These are phyloP conservation scores for Magallana angulata DNA, from an alignment of 1,140 invertebrate species.

Conservation along the genomic window DNA sequence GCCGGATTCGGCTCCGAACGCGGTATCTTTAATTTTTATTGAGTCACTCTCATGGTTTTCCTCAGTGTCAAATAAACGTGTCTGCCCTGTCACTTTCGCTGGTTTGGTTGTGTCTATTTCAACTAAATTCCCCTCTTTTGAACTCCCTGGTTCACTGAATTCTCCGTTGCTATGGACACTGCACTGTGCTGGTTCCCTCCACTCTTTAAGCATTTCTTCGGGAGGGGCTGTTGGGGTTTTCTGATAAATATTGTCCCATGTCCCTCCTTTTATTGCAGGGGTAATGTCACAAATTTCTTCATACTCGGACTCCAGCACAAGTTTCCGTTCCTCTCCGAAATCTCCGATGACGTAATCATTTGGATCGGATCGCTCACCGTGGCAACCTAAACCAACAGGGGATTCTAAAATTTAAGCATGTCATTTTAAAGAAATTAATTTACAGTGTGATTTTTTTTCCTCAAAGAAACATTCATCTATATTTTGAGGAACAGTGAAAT, in stretches of 20 bases:
- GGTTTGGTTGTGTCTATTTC: not conserved
- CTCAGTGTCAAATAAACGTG: not conserved
- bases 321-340: not conserved
- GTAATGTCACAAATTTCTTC: slow-evolving; percentile 11
- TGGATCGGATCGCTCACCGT: not conserved
- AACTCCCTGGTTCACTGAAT: not conserved
- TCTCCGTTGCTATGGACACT: not conserved
- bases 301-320: not conserved
- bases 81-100: not conserved
- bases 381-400: slow-evolving; percentile 33
- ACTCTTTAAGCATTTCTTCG: not conserved
- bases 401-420: slow-evolving; percentile 27
- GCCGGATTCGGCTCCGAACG: not conserved
- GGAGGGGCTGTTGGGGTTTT: not conserved
- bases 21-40: not conserved
- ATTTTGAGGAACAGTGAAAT: no score
- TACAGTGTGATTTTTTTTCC: no score
- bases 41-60: not conserved
- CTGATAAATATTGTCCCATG: not conserved
- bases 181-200: slow-evolving; percentile 1
- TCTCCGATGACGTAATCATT: slow-evolving; percentile 1
- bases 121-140: not conserved
- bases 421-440: no score
- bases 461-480: no score
- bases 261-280: not conserved